Base-by-base conservation (phyloP, 2,888 invertebrate genomes). In the Molorchus minor region DNA sequence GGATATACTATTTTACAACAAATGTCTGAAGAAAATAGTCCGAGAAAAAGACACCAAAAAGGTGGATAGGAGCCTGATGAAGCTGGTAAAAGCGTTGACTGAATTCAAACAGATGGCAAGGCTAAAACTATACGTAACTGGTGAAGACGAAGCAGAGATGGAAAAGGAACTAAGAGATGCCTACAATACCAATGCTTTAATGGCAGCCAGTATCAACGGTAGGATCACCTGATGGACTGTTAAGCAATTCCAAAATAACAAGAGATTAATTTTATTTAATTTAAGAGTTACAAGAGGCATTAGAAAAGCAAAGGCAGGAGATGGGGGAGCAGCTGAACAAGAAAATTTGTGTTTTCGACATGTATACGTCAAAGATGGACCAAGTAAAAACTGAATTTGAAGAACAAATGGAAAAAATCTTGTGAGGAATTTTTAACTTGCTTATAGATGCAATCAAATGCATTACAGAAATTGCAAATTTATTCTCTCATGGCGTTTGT, bases 261-360 rank as follows among this genome's bases (percentile, higher is more conserved):
- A 25, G 25, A 25, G 8, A 25, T 8, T 4, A 4, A 25, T 25
- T 25, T 25, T 25, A n/a, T 5, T 33, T n/a, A n/a, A n/a, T n/a
- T 61, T 30, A 40, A 73, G 75, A 71, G 57, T 56, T 75, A 15
- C 64, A 72, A 45, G 64, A 72, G 15, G 66, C 71, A 47, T 40
- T 75, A 13, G 54, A 69, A 10, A 69, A 65, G 33, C 74, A 75
- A 61, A 56, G 71, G 10, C 61, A 69, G 40, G 73, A 75, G 52
- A 53, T 75, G 7, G 69, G 69, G 2, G 65, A 63, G 10, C 72
- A 75, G 56, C 56, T 74, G 7, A 63, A 67, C 10, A 61, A 70
- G 30, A 75, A 75, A 62, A 57, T 71, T 2, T 56, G 58, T 5
- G 61, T 68, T 12, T 61, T 74, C 10, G 61, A 68, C 15, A 67